These are phyloP conservation scores for Thryonomys swinderianus DNA, from an alignment of 2,113 vertebrate genomes.

Conservation along the genomic window DNA sequence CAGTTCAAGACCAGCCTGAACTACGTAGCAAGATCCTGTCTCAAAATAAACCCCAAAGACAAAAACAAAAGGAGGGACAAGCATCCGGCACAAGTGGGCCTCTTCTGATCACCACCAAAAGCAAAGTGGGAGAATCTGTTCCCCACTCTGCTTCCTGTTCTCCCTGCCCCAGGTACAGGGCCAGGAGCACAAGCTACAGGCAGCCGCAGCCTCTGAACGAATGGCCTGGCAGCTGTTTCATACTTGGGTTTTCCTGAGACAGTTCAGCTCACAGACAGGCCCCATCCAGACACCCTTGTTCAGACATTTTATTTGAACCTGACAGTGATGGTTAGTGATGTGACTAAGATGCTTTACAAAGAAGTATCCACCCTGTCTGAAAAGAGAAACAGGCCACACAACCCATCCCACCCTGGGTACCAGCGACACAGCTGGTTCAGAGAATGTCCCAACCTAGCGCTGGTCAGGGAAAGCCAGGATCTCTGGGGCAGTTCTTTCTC, in stretches of 20 bases:
- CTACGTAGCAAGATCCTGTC: background rate
- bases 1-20: background rate
- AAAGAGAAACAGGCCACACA: background rate
- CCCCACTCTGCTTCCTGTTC: fast-evolving
- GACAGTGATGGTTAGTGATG: conserved; percentile 65
- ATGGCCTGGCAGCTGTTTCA: background rate
- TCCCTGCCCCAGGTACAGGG: background rate
- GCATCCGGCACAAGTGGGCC: background rate
- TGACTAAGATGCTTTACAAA: conserved; percentile 36
- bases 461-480: conserved; percentile 57
- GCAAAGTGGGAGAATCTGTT: background rate
- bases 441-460: background rate
- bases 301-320: conserved; percentile 81
- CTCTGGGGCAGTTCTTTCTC: background rate
- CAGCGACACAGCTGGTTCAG: conserved; percentile 30
- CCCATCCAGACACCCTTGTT: background rate
- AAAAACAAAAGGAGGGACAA: background rate
- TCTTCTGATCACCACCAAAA: background rate
- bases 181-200: background rate
- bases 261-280: background rate
- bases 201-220: background rate
- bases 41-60: background rate
- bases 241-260: background rate
- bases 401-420: background rate
- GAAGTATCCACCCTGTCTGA: background rate